phyloP scores from a whole-genome alignment of 2,888 invertebrate species.

The Ashinkailepas kermadecensis region DNA sequence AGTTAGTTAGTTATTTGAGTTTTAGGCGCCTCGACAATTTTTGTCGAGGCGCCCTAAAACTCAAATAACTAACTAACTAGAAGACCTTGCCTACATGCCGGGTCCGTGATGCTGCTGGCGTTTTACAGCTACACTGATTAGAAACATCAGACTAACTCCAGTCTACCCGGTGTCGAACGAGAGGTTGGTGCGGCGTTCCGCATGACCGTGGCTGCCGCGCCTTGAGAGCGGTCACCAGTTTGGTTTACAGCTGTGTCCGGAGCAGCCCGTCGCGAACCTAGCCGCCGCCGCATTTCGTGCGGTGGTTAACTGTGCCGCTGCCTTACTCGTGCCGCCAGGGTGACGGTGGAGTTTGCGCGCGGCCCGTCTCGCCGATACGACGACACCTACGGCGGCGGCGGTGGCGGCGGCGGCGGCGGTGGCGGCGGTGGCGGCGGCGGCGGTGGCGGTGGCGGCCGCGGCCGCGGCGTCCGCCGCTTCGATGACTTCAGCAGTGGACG shows the following conservation, averaged over 20 bases:
- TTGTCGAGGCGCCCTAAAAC: too few species aligned
- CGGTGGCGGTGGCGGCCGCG: too few species aligned
- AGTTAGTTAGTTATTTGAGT: too few species aligned
- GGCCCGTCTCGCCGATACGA: slow-evolving; percentile 20
- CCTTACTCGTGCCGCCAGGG: not conserved
- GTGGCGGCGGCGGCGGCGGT: too few species aligned
- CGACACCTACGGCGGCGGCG: not conserved
- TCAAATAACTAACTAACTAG: too few species aligned
- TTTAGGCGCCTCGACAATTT: too few species aligned
- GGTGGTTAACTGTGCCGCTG: not conserved
- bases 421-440: too few species aligned
- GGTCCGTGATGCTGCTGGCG: too few species aligned
- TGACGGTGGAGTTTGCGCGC: slow-evolving; percentile 13
- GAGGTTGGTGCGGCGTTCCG: not conserved
- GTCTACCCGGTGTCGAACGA: not conserved
- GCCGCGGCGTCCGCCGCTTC: not conserved
- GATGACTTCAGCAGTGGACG: not conserved
- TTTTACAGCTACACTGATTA: too few species aligned
- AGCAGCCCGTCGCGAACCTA: not conserved
- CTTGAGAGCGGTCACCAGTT: not conserved
- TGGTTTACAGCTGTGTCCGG: not conserved
- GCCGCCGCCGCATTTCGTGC: not conserved
- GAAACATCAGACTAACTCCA: too few species aligned
- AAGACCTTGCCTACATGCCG: too few species aligned
- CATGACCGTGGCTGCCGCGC: not conserved